These are phyloP conservation scores for Labeo catla DNA, from an alignment of 2,113 vertebrate species.

Conservation along the genomic window DNA sequence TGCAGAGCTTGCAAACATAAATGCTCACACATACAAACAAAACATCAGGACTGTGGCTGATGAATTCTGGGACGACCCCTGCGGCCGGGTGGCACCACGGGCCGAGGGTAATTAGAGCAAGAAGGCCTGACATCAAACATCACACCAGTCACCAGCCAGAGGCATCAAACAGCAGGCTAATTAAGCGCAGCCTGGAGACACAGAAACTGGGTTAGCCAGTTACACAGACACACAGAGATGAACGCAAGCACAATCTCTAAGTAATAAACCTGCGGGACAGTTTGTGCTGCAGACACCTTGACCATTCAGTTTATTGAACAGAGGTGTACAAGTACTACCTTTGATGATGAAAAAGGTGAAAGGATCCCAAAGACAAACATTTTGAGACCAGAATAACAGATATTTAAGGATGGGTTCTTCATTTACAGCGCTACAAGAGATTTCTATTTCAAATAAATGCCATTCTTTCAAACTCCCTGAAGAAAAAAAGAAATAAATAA, in stretches of 20 bases:
- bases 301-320: not conserved
- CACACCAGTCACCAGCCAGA: slow-evolving; percentile 28
- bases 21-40: not conserved
- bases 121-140: slow-evolving; percentile 61
- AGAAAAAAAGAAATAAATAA: no score
- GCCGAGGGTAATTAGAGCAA: slow-evolving; percentile 32
- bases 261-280: not conserved
- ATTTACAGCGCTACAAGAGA: not conserved
- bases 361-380: no score
- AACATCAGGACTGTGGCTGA: not conserved
- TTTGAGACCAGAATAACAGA: no score
- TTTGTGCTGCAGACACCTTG: not conserved
- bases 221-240: slow-evolving; percentile 55
- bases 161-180: slow-evolving; percentile 63
- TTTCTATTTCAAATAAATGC: not conserved
- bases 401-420: no score
- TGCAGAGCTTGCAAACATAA: slow-evolving; percentile 10
- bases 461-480: not conserved
- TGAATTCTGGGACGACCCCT: slow-evolving; percentile 12
- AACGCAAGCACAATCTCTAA: not conserved
- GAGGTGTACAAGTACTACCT: not conserved
- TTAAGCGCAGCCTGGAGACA: slow-evolving; percentile 34
- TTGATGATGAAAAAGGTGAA: no score
- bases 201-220: slow-evolving; percentile 42
- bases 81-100: slow-evolving; percentile 27